Percentiles rank a stretch among this genome's conserved stretches.
Conservation (phyloP, 2,113 vertebrate genomes). For the Trematocara macrostoma region DNA sequence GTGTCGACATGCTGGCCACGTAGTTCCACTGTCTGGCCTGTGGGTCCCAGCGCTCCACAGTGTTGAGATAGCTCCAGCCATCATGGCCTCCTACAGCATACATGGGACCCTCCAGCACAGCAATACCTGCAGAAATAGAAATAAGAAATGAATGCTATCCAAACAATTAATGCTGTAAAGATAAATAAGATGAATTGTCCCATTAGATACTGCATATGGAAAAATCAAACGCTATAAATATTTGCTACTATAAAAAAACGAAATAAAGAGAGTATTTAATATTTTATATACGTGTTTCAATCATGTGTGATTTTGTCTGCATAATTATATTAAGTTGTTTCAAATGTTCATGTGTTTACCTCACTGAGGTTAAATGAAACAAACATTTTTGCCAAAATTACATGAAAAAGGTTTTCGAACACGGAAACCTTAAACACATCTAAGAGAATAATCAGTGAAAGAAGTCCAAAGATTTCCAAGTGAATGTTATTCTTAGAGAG, state of each 20-base stretch:
- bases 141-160: neutral
- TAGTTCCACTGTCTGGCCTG: constrained; percentile 97
- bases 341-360: neutral
- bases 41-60: constrained; percentile 95
- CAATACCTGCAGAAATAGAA: constrained; percentile 76
- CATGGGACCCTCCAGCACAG: constrained; percentile 98
- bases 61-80: constrained; percentile 98
- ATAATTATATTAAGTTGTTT: neutral
- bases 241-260: accelerated
- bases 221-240: neutral
- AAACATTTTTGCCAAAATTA: neutral
- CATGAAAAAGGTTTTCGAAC: accelerated
- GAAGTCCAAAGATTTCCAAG: neutral
- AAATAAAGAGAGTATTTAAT: neutral
- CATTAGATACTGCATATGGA: neutral
- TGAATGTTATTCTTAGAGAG: neutral
- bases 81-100: constrained; percentile 97
- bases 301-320: neutral
- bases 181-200: neutral
- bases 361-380: neutral
- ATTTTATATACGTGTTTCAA: neutral
- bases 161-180: neutral
- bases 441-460: neutral
- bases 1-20: constrained; percentile 95
- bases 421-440: neutral